Conservation (phyloP, 2,113 vertebrate genomes). For the Alces alces region DNA sequence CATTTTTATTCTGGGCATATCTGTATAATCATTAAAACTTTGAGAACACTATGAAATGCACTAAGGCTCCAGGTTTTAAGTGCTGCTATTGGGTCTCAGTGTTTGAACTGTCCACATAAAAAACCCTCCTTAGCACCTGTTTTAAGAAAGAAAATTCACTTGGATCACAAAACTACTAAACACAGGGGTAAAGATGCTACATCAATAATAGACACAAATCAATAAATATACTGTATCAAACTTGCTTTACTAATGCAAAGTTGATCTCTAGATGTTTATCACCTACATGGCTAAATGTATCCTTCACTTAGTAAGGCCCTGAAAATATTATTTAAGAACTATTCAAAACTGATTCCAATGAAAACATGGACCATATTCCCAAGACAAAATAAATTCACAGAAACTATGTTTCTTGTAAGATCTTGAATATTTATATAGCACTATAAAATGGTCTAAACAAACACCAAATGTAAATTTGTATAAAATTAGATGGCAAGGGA, state of each 20-base stretch:
- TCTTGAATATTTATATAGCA: neutral
- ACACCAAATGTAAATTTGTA: neutral
- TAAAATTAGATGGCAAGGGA: neutral
- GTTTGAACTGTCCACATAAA: neutral
- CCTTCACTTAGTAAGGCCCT: neutral
- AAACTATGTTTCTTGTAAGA: neutral
- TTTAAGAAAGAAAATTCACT: neutral
- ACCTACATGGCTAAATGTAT: neutral
- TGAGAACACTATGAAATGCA: neutral
- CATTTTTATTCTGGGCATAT: neutral
- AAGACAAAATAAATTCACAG: neutral
- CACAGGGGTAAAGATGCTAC: neutral
- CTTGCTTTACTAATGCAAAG: neutral
- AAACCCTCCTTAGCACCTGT: neutral
- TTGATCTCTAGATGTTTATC: neutral
- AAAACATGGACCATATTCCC: neutral
- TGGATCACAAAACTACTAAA: neutral
- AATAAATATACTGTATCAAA: neutral
- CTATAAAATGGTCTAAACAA: neutral
- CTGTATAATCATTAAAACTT: neutral
- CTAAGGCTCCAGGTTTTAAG: neutral
- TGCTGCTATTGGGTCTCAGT: neutral
- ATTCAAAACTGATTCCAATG: neutral
- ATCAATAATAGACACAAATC: neutral
- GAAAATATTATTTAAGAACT: neutral